These are phyloP conservation scores for Nothocercus nigrocapillus DNA, from an alignment of 2,113 vertebrate species.

Conservation along the genomic window DNA sequence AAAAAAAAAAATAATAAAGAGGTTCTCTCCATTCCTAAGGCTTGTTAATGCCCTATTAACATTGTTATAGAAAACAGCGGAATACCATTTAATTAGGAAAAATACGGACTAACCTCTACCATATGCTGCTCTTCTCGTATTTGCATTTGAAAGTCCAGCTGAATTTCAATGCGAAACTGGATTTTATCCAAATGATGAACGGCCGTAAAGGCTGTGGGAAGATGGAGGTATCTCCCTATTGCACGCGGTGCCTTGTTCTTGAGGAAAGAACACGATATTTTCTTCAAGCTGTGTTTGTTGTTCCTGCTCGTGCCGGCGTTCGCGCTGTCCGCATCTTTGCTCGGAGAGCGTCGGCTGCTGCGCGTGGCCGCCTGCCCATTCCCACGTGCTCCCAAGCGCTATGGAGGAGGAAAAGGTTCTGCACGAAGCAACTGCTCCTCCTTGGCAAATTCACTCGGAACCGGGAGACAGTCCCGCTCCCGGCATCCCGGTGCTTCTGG, in stretches of 20 bases:
- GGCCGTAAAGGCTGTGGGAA: slow-evolving; percentile 47
- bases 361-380: neutral
- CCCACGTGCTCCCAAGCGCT: neutral
- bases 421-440: accelerated
- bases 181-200: slow-evolving; percentile 73
- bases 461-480: neutral
- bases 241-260: neutral
- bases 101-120: slow-evolving; percentile 74
- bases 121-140: slow-evolving; percentile 72
- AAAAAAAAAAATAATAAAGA: neutral
- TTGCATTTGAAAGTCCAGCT: slow-evolving; percentile 77
- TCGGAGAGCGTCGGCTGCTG: neutral
- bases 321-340: neutral
- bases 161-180: slow-evolving; percentile 72
- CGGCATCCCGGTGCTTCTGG: accelerated
- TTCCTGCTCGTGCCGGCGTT: accelerated
- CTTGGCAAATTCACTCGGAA: neutral
- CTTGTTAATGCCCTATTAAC: slow-evolving; percentile 64
- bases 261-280: no score
- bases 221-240: slow-evolving; percentile 30
- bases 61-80: slow-evolving; percentile 76
- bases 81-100: slow-evolving; percentile 73
- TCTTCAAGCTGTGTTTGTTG: neutral
- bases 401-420: neutral
- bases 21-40: slow-evolving; percentile 42